Evolutionary conservation across 2,888 invertebrate species (phyloP).

Genomic region (Cephus spinipes): DNA sequence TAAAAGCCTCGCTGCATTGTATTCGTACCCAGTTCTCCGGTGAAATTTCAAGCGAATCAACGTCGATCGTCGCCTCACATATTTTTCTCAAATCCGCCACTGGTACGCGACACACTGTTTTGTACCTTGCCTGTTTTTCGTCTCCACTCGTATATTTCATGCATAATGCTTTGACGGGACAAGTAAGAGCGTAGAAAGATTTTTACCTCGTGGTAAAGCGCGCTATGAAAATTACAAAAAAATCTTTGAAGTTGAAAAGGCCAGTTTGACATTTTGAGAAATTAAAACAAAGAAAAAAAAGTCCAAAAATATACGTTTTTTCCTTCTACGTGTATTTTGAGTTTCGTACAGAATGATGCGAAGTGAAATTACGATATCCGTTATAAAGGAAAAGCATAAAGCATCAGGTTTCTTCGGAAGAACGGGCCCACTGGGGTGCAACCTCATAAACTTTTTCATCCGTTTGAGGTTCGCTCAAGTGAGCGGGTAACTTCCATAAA

Average conservation of each 20-base stretch:
- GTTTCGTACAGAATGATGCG: neutral
- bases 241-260: neutral
- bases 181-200: neutral
- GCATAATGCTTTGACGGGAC: neutral
- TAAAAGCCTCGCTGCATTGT: neutral
- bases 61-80: neutral
- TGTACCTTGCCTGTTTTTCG: neutral
- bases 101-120: neutral
- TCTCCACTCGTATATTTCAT: neutral
- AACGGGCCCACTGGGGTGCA: neutral
- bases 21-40: neutral
- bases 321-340: neutral
- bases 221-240: too few species aligned
- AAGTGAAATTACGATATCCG: neutral
- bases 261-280: slow-evolving; percentile 33
- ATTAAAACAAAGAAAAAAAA: neutral
- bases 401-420: neutral
- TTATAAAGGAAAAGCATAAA: neutral
- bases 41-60: neutral
- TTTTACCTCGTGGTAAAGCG: neutral
- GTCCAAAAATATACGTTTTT: neutral
- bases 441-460: slow-evolving; percentile 19
- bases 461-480: slow-evolving; percentile 23
- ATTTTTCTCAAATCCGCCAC: neutral
- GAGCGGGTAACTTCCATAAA: slow-evolving; percentile 25